A percentile compares a stretch with the other conserved stretches of the same genome.
phyloP scores from a whole-genome alignment of 2,888 invertebrate species.

The Amphipyra tragopoginis region DNA sequence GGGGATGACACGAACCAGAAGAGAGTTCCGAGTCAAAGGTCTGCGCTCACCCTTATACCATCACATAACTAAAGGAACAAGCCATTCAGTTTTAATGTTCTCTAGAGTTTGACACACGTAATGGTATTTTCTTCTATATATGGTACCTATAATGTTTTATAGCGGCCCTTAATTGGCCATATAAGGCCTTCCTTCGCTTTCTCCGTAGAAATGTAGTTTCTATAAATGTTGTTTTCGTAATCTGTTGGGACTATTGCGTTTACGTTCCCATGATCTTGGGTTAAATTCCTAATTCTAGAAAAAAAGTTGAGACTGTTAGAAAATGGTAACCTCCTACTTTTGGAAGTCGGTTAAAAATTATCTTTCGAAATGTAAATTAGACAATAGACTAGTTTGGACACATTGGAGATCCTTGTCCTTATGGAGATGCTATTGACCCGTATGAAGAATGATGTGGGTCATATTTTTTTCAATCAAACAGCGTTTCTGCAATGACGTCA shows the following conservation, averaged over 20 bases:
- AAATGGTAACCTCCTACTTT: too few relatives aligned
- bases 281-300: neutral
- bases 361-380: too few relatives aligned
- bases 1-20: too few relatives aligned
- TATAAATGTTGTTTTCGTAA: slow-evolving; percentile 40
- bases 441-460: too few relatives aligned
- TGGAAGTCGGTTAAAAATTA: too few relatives aligned
- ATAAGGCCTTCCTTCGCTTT: slow-evolving; percentile 38
- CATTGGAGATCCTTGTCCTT: too few relatives aligned
- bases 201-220: slow-evolving; percentile 23
- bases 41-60: slow-evolving; percentile 10
- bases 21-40: neutral
- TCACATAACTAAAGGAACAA: slow-evolving; percentile 16
- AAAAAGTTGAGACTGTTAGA: too few relatives aligned
- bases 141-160: slow-evolving; percentile 42
- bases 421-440: too few relatives aligned
- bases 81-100: slow-evolving; percentile 43
- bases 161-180: slow-evolving; percentile 27
- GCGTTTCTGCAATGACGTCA: too few relatives aligned
- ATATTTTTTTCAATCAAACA: too few relatives aligned
- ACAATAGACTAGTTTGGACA: too few relatives aligned
- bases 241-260: slow-evolving; percentile 1
- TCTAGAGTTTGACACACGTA: slow-evolving; percentile 27
- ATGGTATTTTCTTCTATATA: slow-evolving; percentile 25
- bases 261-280: slow-evolving; percentile 13